A percentile compares a stretch with the other conserved stretches of the same genome.
Conservation (phyloP, 1,140 invertebrate genomes). For the Drosophila persimilis region DNA sequence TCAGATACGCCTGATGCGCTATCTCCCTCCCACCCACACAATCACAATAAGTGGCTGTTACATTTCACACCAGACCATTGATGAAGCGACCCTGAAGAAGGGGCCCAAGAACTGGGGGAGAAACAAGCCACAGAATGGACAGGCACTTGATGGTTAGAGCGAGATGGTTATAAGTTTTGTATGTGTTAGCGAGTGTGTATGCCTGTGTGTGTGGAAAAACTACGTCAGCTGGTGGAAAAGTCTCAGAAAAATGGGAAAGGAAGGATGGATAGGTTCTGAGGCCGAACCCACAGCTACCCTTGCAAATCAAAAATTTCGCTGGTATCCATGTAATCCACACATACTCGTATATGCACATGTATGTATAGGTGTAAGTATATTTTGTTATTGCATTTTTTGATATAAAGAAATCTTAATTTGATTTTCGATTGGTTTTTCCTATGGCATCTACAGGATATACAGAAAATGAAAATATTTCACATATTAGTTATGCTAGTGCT, state of each 20-base stretch:
- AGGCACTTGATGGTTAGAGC: constrained; percentile 20
- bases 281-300: too few relatives aligned
- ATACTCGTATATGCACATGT: too few relatives aligned
- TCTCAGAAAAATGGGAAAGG: too few relatives aligned
- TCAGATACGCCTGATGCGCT: constrained; percentile 56
- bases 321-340: too few relatives aligned
- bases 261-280: neutral
- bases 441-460: too few relatives aligned
- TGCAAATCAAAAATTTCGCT: too few relatives aligned
- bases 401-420: too few relatives aligned
- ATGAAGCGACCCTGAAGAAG: constrained; percentile 52
- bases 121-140: constrained; percentile 56
- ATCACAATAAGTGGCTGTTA: constrained; percentile 81
- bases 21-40: constrained; percentile 49
- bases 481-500: too few relatives aligned
- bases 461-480: neutral
- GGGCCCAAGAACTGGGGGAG: constrained; percentile 24
- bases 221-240: constrained; percentile 29
- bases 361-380: too few relatives aligned
- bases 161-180: constrained; percentile 24
- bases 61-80: constrained; percentile 76
- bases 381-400: too few relatives aligned
- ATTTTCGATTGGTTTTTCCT: too few relatives aligned
- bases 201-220: constrained; percentile 8
- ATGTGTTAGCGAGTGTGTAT: neutral